phyloP scores from a whole-genome alignment of 2,113 vertebrate species.

The Melierax canorus region DNA sequence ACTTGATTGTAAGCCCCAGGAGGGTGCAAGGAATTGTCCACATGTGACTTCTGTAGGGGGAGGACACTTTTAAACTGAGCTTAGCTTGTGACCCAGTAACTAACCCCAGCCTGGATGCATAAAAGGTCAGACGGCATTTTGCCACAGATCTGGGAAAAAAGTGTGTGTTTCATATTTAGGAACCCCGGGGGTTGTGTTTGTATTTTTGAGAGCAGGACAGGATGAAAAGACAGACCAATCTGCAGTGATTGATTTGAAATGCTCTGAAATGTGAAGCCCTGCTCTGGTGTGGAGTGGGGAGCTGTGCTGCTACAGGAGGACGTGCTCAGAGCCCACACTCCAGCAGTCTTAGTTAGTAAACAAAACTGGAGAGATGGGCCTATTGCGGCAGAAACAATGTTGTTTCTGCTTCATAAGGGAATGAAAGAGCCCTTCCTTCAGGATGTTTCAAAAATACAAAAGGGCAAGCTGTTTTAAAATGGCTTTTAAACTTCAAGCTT shows the following conservation, averaged over 20 bases:
- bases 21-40: neutral
- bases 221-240: neutral
- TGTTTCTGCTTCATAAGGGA: neutral
- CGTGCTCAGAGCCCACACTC: neutral
- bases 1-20: neutral
- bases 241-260: neutral
- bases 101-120: neutral
- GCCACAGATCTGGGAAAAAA: neutral
- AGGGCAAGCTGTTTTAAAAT: neutral
- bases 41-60: neutral
- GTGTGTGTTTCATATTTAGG: neutral
- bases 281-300: neutral
- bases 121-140: neutral
- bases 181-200: neutral
- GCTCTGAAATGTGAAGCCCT: neutral
- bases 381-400: neutral
- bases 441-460: neutral
- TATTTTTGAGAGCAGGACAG: neutral
- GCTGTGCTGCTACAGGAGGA: neutral
- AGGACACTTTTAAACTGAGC: neutral
- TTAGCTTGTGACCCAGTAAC: neutral
- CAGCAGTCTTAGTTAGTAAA: neutral
- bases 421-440: neutral
- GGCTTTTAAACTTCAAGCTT: neutral
- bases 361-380: neutral